These are phyloP conservation scores for Drosophila buzzatii DNA, from an alignment of 2,888 invertebrate species.

Conservation along the genomic window DNA sequence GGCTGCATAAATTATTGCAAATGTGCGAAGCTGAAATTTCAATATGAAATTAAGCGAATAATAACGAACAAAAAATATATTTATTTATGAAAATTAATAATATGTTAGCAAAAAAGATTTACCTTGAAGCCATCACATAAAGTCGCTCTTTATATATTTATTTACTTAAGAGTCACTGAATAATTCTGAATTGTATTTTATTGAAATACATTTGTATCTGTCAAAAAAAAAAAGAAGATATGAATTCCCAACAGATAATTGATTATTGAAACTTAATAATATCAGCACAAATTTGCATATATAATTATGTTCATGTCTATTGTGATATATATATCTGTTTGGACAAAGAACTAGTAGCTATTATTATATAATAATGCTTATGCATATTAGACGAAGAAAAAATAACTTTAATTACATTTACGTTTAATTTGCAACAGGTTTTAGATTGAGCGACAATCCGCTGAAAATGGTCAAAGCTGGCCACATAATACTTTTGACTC, in stretches of 20 bases:
- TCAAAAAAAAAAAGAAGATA: neutral
- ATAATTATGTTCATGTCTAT: constrained; percentile 2
- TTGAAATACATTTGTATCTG: neutral
- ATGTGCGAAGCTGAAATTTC: neutral
- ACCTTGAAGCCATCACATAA: neutral
- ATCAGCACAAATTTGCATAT: constrained; percentile 1
- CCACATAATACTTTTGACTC: constrained; percentile 67
- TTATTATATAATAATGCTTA: constrained; percentile 15
- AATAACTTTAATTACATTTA: constrained; percentile 28
- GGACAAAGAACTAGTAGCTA: constrained; percentile 6
- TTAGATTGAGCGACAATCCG: constrained; percentile 43
- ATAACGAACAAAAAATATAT: neutral
- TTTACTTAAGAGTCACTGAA: neutral
- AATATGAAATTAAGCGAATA: neutral
- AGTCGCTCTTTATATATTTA: neutral
- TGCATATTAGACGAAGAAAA: neutral
- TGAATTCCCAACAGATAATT: neutral
- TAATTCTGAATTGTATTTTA: neutral
- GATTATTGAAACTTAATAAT: constrained; percentile 9
- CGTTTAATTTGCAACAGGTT: constrained; percentile 54
- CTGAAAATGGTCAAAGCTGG: constrained; percentile 67
- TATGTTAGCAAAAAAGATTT: neutral
- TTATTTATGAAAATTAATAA: constrained; percentile 1
- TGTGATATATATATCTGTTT: neutral
- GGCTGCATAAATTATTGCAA: constrained; percentile 5